Evolutionary conservation across 2,888 invertebrate species (phyloP).

Genomic region (Aspidapion aeneum): DNA sequence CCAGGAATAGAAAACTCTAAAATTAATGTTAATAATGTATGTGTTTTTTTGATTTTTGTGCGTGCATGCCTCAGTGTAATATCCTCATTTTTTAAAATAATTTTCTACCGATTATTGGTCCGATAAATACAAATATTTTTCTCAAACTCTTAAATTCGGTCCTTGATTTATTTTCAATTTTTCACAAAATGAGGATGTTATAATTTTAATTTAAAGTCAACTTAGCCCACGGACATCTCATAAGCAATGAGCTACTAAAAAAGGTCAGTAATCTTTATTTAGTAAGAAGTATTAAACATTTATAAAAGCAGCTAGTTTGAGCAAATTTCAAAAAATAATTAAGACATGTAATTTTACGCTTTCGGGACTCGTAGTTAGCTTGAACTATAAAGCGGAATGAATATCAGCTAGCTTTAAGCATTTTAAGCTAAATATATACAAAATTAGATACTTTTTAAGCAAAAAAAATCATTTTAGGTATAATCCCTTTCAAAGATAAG

Average conservation of each 20-base stretch:
- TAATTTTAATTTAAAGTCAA: constrained; percentile 3
- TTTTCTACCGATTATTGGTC: constrained; percentile 29
- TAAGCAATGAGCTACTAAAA: constrained; percentile 48
- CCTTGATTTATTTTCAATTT: constrained; percentile 23
- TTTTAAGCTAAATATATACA: too few species aligned
- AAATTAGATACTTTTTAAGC: too few species aligned
- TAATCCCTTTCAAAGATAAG: too few species aligned
- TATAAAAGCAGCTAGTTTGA: constrained; percentile 1
- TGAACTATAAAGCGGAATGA: not conserved
- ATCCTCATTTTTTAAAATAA: constrained; percentile 15
- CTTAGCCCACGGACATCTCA: constrained; percentile 45
- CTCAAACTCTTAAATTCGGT: too few species aligned
- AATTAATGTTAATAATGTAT: not conserved
- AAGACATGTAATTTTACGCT: not conserved
- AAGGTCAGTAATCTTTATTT: constrained; percentile 42
- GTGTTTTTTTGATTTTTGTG: constrained; percentile 30
- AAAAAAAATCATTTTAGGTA: too few species aligned
- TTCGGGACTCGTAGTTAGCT: not conserved
- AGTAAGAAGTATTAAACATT: not conserved
- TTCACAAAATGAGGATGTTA: not conserved
- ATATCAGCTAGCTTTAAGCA: not conserved
- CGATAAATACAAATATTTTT: too few species aligned
- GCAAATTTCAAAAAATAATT: not conserved
- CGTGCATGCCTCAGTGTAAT: constrained; percentile 37
- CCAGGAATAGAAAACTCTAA: constrained; percentile 13